Percentiles rank a stretch among this genome's conserved stretches.
phyloP scores from a whole-genome alignment of 2,888 invertebrate species.

The Pegoplata infirma region DNA sequence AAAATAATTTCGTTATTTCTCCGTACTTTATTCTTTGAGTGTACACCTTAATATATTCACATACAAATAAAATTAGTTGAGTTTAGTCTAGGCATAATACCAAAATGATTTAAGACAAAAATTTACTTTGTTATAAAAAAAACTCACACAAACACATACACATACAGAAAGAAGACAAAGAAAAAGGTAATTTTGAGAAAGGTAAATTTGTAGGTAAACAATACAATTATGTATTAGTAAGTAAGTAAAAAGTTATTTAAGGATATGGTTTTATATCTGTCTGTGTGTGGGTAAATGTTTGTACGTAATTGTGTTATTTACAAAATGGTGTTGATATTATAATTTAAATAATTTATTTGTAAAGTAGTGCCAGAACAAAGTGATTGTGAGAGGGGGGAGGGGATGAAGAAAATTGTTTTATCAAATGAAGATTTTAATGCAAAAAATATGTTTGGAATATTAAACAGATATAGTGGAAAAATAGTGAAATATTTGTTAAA shows the following conservation, averaged over 20 bases:
- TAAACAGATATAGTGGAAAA: slow-evolving; percentile 34
- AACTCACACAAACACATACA: too few relatives aligned
- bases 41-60: neutral
- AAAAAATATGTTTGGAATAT: slow-evolving; percentile 50
- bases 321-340: slow-evolving; percentile 55
- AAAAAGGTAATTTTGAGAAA: too few relatives aligned
- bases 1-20: too few relatives aligned
- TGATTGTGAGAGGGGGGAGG: neutral
- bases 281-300: neutral
- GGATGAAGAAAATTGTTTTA: slow-evolving; percentile 40
- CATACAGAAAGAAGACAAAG: slow-evolving; percentile 5
- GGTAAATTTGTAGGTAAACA: neutral
- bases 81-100: slow-evolving; percentile 44
- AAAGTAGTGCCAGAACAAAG: slow-evolving; percentile 30
- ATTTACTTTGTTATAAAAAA: slow-evolving; percentile 45
- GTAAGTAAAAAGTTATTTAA: neutral
- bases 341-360: slow-evolving; percentile 60
- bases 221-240: neutral
- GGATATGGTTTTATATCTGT: neutral
- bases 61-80: slow-evolving; percentile 58
- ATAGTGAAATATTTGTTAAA: neutral
- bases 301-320: slow-evolving; percentile 8
- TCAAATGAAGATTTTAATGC: slow-evolving; percentile 33
- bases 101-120: slow-evolving; percentile 54
- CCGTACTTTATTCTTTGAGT: too few relatives aligned